Evolutionary conservation across 1,140 invertebrate genomes (phyloP).

Genomic region (Hyposmocoma kahamanoa): DNA sequence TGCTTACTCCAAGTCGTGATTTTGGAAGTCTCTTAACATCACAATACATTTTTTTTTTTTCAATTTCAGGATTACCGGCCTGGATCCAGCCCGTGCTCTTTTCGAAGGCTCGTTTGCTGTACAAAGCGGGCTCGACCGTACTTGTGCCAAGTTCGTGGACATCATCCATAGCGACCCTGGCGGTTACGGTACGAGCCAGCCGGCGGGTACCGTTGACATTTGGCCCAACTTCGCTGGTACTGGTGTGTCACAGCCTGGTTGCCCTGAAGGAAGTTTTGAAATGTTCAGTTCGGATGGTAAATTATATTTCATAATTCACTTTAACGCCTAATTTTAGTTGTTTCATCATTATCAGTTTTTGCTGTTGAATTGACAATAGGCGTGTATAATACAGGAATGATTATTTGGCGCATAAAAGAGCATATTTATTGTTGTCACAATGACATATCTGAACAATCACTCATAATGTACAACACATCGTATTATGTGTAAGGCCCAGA

Average conservation of each 20-base stretch:
- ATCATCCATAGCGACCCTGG: constrained; percentile 74
- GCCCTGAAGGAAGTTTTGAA: constrained; percentile 49
- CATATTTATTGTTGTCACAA: too few relatives aligned
- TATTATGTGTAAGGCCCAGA: too few relatives aligned
- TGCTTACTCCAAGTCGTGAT: too few relatives aligned
- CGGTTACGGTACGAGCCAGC: constrained; percentile 60
- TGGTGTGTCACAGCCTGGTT: constrained; percentile 78
- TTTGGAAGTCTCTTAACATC: too few relatives aligned
- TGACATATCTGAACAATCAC: too few relatives aligned
- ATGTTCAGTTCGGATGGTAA: constrained; percentile 49
- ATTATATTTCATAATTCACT: too few relatives aligned
- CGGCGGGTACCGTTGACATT: constrained; percentile 76
- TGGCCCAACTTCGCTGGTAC: constrained; percentile 77
- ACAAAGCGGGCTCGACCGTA: constrained; percentile 34
- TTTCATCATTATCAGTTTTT: too few relatives aligned
- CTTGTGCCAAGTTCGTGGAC: constrained; percentile 73
- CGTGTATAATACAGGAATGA: too few relatives aligned
- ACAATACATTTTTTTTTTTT: not conserved
- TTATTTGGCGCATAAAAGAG: too few relatives aligned
- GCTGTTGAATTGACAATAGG: too few relatives aligned
- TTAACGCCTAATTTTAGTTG: too few relatives aligned
- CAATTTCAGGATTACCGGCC: constrained; percentile 57
- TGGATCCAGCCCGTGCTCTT: constrained; percentile 69
- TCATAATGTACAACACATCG: too few relatives aligned
- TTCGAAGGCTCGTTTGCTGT: constrained; percentile 46